phyloP scores from a whole-genome alignment of 2,888 invertebrate species.

The Folsomia manolachei region DNA sequence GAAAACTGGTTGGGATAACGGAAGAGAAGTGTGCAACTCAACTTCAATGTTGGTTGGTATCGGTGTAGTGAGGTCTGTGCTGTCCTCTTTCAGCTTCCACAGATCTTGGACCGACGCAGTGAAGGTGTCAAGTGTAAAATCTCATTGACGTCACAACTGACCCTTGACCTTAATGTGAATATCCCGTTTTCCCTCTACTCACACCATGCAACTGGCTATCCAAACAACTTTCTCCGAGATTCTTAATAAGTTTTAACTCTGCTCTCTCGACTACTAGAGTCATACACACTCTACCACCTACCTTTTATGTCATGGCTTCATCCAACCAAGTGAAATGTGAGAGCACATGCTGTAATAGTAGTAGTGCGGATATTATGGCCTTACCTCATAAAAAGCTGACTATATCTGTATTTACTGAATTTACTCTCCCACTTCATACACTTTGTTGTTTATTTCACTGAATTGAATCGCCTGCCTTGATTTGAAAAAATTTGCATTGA shows the following conservation, averaged over 20 bases:
- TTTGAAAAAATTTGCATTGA: neutral
- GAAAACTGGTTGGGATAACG: neutral
- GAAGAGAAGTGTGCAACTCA: neutral
- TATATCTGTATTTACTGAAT: neutral
- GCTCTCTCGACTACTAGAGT: neutral
- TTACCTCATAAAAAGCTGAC: neutral
- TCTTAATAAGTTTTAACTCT: neutral
- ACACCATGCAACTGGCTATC: slow-evolving; percentile 14
- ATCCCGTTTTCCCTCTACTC: neutral
- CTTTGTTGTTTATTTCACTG: neutral
- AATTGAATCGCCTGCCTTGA: too few species aligned
- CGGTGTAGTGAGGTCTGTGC: neutral
- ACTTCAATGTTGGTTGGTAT: too few species aligned
- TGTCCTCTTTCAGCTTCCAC: slow-evolving; percentile 16
- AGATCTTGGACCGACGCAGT: slow-evolving; percentile 37
- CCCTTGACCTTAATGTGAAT: slow-evolving; percentile 48
- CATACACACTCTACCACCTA: neutral
- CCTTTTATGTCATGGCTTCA: neutral
- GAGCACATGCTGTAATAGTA: slow-evolving; percentile 1
- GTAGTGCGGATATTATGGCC: neutral
- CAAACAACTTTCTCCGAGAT: slow-evolving; percentile 6
- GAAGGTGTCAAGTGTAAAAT: slow-evolving; percentile 31
- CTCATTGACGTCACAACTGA: slow-evolving; percentile 50
- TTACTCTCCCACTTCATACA: neutral
- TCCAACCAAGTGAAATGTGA: neutral